These are phyloP conservation scores for Fundulus diaphanus DNA, from an alignment of 2,797 vertebrate species.

Conservation along the genomic window DNA sequence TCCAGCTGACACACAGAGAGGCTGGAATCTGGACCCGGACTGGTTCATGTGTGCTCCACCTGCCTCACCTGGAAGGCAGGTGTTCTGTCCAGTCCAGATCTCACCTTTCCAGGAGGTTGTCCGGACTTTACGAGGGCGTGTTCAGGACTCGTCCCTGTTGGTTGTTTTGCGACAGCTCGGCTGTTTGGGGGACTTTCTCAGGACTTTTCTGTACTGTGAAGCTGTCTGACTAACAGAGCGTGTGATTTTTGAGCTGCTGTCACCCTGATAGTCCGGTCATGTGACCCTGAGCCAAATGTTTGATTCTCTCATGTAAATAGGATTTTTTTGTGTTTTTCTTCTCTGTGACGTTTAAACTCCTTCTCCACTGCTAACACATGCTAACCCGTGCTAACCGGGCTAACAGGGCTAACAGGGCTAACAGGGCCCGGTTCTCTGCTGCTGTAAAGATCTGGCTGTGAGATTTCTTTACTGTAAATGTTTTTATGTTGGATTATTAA, in stretches of 20 bases:
- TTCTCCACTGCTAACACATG: background rate
- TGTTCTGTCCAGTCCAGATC: background rate
- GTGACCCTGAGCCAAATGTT: constrained; percentile 4
- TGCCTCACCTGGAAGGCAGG: background rate
- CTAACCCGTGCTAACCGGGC: background rate
- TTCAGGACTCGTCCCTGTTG: background rate
- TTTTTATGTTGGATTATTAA: background rate
- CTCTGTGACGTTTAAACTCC: background rate
- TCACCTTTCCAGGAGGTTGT: background rate
- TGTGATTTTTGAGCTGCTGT: constrained; percentile 29
- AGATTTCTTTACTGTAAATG: background rate
- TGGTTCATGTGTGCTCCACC: background rate
- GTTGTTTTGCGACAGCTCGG: background rate
- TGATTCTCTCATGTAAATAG: background rate
- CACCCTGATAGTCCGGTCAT: background rate
- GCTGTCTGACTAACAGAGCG: background rate
- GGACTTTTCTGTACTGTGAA: constrained; percentile 21
- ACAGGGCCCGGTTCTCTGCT: background rate
- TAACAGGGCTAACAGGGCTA: too few species aligned
- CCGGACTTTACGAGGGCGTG: background rate
- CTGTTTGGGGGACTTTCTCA: constrained; percentile 1
- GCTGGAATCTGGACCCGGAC: background rate
- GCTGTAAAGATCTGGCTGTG: background rate
- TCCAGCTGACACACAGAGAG: background rate
- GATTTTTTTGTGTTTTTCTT: background rate